Evolutionary conservation across 2,113 vertebrate genomes (phyloP).

Genomic region (Antechinus flavipes): DNA sequence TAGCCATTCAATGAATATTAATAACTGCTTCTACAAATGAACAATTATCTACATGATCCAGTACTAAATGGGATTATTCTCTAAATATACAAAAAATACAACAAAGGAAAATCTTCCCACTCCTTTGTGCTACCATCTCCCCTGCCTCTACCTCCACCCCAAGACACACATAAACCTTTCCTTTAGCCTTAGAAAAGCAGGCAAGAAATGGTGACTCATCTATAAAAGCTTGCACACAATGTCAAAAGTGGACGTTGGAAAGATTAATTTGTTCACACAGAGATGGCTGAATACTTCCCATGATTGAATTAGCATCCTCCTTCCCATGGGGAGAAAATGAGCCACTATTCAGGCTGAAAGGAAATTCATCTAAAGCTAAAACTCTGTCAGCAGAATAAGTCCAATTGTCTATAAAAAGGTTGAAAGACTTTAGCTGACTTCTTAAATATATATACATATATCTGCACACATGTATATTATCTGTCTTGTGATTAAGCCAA

Average conservation of each 20-base stretch:
- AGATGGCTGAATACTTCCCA: constrained; percentile 1
- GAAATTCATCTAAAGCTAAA: constrained; percentile 53
- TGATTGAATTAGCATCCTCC: constrained; percentile 16
- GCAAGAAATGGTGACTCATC: neutral
- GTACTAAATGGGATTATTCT: neutral
- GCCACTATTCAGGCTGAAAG: constrained; percentile 40
- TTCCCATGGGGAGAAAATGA: constrained; percentile 22
- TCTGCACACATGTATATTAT: no score
- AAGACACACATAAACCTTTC: neutral
- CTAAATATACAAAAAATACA: neutral
- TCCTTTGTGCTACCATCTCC: neutral
- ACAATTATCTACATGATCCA: neutral
- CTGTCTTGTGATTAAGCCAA: neutral
- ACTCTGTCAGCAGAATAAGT: constrained; percentile 29
- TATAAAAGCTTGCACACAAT: neutral
- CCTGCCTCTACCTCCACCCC: neutral
- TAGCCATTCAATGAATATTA: constrained; percentile 16
- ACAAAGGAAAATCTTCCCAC: neutral
- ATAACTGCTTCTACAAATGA: neutral
- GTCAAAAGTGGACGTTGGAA: neutral
- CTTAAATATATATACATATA: no score
- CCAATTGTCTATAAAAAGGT: neutral
- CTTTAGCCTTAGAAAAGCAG: neutral
- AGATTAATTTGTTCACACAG: neutral
- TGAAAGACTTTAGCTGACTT: neutral